These are phyloP conservation scores for Drosophila engyochracea DNA, from an alignment of 2,888 invertebrate genomes.

Conservation along the genomic window DNA sequence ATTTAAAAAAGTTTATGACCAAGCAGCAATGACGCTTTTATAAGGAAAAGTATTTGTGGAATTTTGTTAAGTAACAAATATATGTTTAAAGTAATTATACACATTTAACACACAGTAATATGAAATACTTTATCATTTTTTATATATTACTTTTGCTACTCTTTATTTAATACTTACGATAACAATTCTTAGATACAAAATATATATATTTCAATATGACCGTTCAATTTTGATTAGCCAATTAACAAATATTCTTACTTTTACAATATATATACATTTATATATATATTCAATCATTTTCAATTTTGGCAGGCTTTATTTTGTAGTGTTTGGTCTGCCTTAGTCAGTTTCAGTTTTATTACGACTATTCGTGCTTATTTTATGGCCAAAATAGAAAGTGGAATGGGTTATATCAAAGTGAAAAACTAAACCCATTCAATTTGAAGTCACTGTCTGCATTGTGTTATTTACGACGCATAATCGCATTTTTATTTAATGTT, in stretches of 20 bases:
- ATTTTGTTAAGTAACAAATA: too few relatives aligned
- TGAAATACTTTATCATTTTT: background rate
- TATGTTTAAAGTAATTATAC: background rate
- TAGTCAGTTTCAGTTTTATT: constrained; percentile 1
- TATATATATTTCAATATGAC: too few relatives aligned
- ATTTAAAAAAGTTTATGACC: background rate
- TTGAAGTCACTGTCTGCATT: constrained; percentile 55
- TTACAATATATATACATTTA: too few relatives aligned
- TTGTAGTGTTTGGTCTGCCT: background rate
- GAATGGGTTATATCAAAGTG: constrained; percentile 5
- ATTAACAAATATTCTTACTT: background rate
- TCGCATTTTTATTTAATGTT: constrained; percentile 78
- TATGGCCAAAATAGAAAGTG: background rate
- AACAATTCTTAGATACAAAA: background rate
- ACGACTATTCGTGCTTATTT: constrained; percentile 9
- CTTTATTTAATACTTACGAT: background rate
- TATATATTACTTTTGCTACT: background rate
- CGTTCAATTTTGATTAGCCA: background rate
- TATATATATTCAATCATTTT: background rate
- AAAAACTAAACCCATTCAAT: constrained; percentile 36
- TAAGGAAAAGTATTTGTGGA: background rate
- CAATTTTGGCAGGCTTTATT: background rate
- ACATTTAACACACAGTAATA: background rate
- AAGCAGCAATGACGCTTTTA: background rate
- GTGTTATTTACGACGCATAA: constrained; percentile 71